Evolutionary conservation across 2,888 invertebrate species (phyloP), one percentile per base, ranked within the genome.

Genomic region (Hipparchia semele): DNA sequence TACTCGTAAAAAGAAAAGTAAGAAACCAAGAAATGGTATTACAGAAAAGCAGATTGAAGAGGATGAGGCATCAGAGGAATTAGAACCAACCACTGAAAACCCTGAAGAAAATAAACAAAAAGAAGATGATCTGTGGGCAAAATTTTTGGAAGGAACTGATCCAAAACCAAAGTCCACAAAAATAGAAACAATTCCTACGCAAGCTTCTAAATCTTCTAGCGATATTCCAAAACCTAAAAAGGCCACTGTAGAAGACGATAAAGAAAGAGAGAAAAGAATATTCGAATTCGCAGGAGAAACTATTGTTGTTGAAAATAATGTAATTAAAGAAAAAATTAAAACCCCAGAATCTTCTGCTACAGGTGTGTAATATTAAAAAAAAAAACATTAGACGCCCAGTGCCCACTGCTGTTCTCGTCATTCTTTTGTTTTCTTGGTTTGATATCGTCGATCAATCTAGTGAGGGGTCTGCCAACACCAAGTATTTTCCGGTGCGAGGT

Each of bases 271-370:
- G 70, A 96, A 94, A 23, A 94, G 96, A 86, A 94, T 97, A 75
- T 97, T 96, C 84, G 97, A 98, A 83, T 98, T 98, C 95, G 98
- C 98, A 59, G 98, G 98, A 8, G 98, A 98, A 92, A 96, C 96
- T 84, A 96, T 97, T 68, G 94, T 94, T 65, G 94, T 94, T 5
- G 94, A 94, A 83, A 87, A 92, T 81, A 86, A 87, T 84, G 80
- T 87, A 62, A 89, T 88, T 75, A 89, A 92, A 78, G 93, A 93
- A 78, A 90, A 86, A 78, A 84, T 92, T 8, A 91, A 91, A 81
- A 82, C 86, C 23, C 79, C 82, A 2, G 91, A 88, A 53, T 83
- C 79, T 76, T 73, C 86, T 62, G 83, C 84, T 9, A 78, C 85
- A 86, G 88, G 92, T 92, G 86, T n/a, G 6, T 49, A 51, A n/a